These are phyloP conservation scores for Hemicentrotus pulcherrimus DNA, from an alignment of 35 echinoderm and acorn worm genomes.

Conservation along the genomic window DNA sequence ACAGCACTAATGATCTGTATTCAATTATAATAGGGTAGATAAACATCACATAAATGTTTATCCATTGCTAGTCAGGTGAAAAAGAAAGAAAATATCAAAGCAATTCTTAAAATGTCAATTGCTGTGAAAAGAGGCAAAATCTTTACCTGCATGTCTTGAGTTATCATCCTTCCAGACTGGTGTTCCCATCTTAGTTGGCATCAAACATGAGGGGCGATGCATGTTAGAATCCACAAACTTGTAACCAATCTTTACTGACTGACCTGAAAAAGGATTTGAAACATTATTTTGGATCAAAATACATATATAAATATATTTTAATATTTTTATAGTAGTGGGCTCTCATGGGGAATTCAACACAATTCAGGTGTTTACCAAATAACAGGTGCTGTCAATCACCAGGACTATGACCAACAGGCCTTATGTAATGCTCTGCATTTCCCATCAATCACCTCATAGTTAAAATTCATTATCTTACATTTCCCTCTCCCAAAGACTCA, in stretches of 20 bases:
- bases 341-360: background rate
- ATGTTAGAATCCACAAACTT: conserved; percentile 21
- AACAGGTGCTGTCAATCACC: background rate
- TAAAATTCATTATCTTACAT: no score
- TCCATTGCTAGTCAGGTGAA: background rate
- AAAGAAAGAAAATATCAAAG: background rate
- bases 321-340: background rate
- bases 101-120: background rate
- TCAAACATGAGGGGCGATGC: conserved; percentile 15
- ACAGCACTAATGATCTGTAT: no score
- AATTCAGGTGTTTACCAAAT: background rate
- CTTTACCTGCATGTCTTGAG: conserved; percentile 26
- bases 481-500: no score
- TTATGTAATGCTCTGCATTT: background rate
- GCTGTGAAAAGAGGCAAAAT: background rate
- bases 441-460: background rate
- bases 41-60: no score
- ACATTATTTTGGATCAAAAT: background rate
- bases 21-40: no score
- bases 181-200: conserved; percentile 38
- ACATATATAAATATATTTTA: background rate
- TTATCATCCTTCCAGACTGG: conserved; percentile 45
- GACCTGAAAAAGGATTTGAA: background rate
- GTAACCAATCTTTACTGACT: conserved; percentile 48
- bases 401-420: background rate